phyloP scores from a whole-genome alignment of 2,888 invertebrate species.

The Xestobium rufovillosum region DNA sequence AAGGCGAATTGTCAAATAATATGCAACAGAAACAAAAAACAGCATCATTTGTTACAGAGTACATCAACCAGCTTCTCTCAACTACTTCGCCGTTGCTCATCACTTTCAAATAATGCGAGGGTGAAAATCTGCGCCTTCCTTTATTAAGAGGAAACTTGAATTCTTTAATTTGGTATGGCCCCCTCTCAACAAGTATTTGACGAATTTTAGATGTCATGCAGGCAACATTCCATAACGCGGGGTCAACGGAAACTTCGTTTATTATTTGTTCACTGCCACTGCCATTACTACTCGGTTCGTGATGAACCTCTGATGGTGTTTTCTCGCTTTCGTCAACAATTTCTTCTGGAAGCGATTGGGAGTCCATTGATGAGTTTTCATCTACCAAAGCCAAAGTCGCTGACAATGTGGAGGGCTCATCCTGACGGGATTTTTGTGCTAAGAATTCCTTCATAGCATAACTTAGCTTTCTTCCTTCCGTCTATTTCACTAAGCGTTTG shows the following conservation, averaged over 20 bases:
- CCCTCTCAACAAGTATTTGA: conserved; percentile 6
- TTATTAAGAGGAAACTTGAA: conserved; percentile 8
- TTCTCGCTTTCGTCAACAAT: too few relatives aligned
- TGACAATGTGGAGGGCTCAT: too few relatives aligned
- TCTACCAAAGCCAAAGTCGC: too few relatives aligned
- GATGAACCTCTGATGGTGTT: conserved; percentile 2
- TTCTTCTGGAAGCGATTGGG: too few relatives aligned
- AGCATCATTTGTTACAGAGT: background rate
- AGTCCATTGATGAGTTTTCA: too few relatives aligned
- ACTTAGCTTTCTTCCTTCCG: background rate
- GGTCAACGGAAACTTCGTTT: conserved; percentile 6
- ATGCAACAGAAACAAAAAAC: background rate
- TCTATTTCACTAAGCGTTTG: background rate
- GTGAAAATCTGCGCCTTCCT: conserved; percentile 9
- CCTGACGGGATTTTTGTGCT: background rate
- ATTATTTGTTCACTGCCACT: conserved; percentile 1
- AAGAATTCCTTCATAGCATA: conserved; percentile 2
- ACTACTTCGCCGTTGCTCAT: conserved; percentile 5
- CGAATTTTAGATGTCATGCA: conserved; percentile 6
- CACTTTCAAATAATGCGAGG: conserved; percentile 8
- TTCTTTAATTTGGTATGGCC: conserved; percentile 9
- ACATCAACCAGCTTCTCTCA: conserved; percentile 3
- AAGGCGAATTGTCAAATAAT: conserved; percentile 3
- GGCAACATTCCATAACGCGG: conserved; percentile 6
- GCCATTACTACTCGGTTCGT: too few relatives aligned